These are phyloP conservation scores for Nycteola revayana DNA, from an alignment of 2,888 invertebrate species.

Conservation along the genomic window DNA sequence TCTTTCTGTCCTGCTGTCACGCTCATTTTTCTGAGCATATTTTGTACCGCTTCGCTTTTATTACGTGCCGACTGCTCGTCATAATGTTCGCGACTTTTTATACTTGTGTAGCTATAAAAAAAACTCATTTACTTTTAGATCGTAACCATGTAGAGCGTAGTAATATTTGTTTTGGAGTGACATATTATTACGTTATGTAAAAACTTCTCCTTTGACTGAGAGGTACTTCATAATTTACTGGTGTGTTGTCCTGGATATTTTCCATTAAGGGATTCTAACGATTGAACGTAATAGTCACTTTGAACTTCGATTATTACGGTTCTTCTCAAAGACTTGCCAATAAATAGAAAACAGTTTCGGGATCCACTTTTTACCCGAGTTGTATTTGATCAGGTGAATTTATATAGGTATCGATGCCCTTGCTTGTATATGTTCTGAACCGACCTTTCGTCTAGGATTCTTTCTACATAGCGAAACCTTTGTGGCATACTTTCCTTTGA, in stretches of 20 bases:
- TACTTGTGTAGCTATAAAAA: conserved; percentile 42
- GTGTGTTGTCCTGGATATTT: conserved; percentile 30
- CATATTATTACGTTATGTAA: conserved; percentile 26
- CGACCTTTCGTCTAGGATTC: conserved; percentile 15
- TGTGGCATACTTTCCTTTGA: background rate
- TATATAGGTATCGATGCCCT: conserved; percentile 25
- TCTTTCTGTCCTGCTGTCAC: conserved; percentile 46
- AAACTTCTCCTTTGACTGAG: conserved; percentile 26
- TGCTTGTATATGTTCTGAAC: conserved; percentile 27
- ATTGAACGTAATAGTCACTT: conserved; percentile 29
- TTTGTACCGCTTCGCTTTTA: conserved; percentile 55
- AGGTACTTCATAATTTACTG: conserved; percentile 23
- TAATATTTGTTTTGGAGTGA: conserved; percentile 38
- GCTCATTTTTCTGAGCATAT: conserved; percentile 51
- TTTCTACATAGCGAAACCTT: background rate
- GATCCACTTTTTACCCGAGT: conserved; percentile 24
- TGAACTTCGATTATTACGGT: conserved; percentile 27
- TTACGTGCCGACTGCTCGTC: conserved; percentile 57
- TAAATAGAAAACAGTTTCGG: conserved; percentile 32
- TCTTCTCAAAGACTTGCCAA: conserved; percentile 26
- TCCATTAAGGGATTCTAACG: conserved; percentile 26
- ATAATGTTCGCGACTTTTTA: conserved; percentile 43
- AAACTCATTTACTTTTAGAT: conserved; percentile 53
- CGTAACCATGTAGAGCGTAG: conserved; percentile 34
- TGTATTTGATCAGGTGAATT: conserved; percentile 34